These are phyloP conservation scores for Drosophila repleta DNA, from an alignment of 1,140 invertebrate genomes.

Conservation along the genomic window DNA sequence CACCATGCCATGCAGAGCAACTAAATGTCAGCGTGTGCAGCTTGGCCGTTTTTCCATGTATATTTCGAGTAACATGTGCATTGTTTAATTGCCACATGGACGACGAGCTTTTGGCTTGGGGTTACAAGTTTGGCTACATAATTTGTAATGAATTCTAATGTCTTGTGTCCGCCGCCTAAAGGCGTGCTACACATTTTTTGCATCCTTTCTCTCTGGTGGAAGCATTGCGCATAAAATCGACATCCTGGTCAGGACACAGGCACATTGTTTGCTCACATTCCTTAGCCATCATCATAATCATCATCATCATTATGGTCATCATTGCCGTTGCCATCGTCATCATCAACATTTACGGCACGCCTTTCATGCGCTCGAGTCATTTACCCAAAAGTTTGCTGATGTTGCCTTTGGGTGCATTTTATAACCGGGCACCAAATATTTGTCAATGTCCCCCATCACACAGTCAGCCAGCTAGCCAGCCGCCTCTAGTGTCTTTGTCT, in stretches of 20 bases:
- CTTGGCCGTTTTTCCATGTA: conserved; percentile 5
- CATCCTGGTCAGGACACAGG: conserved; percentile 31
- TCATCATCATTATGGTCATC: conserved; percentile 15
- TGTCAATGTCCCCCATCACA: conserved; percentile 46
- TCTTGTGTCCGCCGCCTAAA: conserved; percentile 47
- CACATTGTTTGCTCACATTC: conserved; percentile 64
- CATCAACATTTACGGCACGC: conserved; percentile 63
- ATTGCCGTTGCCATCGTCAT: conserved; percentile 33
- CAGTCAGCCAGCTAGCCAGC: too few relatives aligned
- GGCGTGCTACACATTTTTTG: conserved; percentile 67
- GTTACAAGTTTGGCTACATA: conserved; percentile 58
- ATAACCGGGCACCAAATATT: conserved; percentile 77
- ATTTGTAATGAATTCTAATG: conserved; percentile 79
- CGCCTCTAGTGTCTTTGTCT: conserved; percentile 18
- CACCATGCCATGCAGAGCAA: conserved; percentile 24
- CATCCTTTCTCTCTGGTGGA: conserved; percentile 13
- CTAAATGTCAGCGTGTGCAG: not conserved
- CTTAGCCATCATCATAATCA: conserved; percentile 13
- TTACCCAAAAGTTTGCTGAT: conserved; percentile 68
- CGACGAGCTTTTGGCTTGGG: conserved; percentile 45
- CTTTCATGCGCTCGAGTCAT: conserved; percentile 67
- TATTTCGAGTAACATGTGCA: conserved; percentile 44
- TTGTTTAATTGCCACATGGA: conserved; percentile 70
- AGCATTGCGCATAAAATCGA: conserved; percentile 50
- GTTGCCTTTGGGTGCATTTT: conserved; percentile 78